Evolutionary conservation across 2,888 invertebrate species (phyloP), one percentile per base, ranked within the genome.

Genomic region (Bellardia bayeri): DNA sequence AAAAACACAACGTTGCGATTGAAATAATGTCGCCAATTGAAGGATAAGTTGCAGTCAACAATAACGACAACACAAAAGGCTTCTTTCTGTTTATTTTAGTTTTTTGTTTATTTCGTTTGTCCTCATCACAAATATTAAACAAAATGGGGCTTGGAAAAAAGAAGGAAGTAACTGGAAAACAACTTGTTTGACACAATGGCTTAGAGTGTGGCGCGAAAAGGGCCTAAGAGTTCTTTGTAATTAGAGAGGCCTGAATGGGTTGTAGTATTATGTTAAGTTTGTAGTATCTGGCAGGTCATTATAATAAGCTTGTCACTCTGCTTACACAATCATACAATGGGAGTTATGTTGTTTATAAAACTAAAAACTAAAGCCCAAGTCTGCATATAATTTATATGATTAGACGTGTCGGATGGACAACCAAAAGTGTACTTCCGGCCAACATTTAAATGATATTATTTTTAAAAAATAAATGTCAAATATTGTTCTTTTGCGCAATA

Each of bases 21-120:
- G 88, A 85, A 88, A 89, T 89, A 91, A 91, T 91, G 92, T 91
- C 92, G 91, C 91, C 92, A 91, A 92, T 92, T 92, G 92, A 92
- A 91, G 91, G 89, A 90, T 91, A 91, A 88, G 90, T 90, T 89
- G 88, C 89, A 88, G 86, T 87, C 88, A 87, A 87, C 85, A 85
- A 82, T 79, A 87, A 85, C 85, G 82, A 85, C 82, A 87, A 79
- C 75, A 87, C 87, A 87, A 87, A 87, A 87, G 87, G 61, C 56
- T 82, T 83, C 3, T 80, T 84, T 51, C 42, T 61, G 40, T 45
- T 83, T 68, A 16, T 58, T 71, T 23, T 13, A 45, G 9, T 37
- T 33, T 42, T 37, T 37, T 54, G 13, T 58, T 71, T 45, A 13
- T 11, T 45, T n/a, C 11, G 56, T 14, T 75, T 33, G 45, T 45